Evolutionary conservation across 2,113 vertebrate species (phyloP).

Genomic region (Todiramphus chloris): DNA sequence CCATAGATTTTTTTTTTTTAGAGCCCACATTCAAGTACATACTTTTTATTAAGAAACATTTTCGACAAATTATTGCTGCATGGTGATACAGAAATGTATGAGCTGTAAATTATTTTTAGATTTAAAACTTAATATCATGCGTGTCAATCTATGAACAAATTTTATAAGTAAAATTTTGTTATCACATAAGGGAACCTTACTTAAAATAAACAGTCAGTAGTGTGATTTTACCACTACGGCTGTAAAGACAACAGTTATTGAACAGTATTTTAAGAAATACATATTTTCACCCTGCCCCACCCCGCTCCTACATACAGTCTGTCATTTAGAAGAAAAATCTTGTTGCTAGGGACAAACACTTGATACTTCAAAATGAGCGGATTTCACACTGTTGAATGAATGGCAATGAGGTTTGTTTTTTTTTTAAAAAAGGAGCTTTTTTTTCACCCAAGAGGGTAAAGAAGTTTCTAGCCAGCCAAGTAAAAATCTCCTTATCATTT

Average conservation of each 20-base stretch:
- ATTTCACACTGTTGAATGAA: background rate
- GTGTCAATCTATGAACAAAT: background rate
- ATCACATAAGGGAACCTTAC: background rate
- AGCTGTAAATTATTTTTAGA: slow-evolving; percentile 22
- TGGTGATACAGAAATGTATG: background rate
- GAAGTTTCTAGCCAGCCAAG: slow-evolving; percentile 34
- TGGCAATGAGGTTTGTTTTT: background rate
- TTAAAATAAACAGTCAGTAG: background rate
- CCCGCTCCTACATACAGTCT: slow-evolving; percentile 33
- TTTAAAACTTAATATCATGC: background rate
- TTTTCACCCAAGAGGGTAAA: background rate
- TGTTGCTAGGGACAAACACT: slow-evolving; percentile 32
- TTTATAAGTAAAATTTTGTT: background rate
- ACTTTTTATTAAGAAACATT: background rate
- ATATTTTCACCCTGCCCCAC: slow-evolving; percentile 58
- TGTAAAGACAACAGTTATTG: background rate
- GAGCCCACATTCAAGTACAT: background rate
- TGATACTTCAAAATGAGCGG: background rate
- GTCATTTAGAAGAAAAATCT: slow-evolving; percentile 19
- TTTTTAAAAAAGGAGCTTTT: background rate
- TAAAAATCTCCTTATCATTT: slow-evolving; percentile 49
- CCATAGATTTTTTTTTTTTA: background rate
- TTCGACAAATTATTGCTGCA: background rate
- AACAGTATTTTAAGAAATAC: slow-evolving; percentile 15
- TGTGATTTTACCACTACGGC: background rate